Evolutionary conservation across 2,113 vertebrate species (phyloP).

Genomic region (Delphinapterus leucas): DNA sequence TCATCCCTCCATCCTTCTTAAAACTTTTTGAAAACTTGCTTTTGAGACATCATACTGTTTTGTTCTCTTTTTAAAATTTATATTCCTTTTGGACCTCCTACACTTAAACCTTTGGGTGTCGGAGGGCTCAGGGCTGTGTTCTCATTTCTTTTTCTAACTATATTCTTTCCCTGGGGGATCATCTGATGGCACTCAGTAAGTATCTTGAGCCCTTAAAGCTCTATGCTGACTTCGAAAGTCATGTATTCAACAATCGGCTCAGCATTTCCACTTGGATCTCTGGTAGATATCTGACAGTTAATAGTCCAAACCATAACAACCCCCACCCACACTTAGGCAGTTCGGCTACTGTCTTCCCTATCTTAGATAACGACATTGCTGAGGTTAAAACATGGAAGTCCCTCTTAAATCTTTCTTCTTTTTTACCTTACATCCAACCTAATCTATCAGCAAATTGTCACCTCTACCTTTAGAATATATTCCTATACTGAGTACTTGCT

Average conservation of each 20-base stretch:
- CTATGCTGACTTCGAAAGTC: background rate
- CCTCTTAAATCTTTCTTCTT: background rate
- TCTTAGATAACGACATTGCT: background rate
- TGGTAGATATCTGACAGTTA: background rate
- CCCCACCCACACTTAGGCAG: too few relatives aligned
- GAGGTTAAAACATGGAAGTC: background rate
- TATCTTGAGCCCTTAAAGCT: background rate
- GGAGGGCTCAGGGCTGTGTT: background rate
- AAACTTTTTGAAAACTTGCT: background rate
- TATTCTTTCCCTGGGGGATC: background rate
- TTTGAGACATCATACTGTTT: background rate
- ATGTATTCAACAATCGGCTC: background rate
- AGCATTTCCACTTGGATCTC: background rate
- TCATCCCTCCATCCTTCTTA: background rate
- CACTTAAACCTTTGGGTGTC: background rate
- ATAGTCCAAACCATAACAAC: background rate
- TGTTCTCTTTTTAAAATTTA: background rate
- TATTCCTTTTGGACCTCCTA: background rate
- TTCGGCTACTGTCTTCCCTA: background rate
- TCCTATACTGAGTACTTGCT: background rate
- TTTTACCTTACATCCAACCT: background rate
- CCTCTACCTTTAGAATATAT: background rate
- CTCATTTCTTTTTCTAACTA: background rate
- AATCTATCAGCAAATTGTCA: background rate
- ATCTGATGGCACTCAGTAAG: background rate